A percentile compares a stretch with the other conserved stretches of the same genome.
phyloP scores from a whole-genome alignment of 2,888 invertebrate genomes.

The Acrocyrtus sp. region DNA sequence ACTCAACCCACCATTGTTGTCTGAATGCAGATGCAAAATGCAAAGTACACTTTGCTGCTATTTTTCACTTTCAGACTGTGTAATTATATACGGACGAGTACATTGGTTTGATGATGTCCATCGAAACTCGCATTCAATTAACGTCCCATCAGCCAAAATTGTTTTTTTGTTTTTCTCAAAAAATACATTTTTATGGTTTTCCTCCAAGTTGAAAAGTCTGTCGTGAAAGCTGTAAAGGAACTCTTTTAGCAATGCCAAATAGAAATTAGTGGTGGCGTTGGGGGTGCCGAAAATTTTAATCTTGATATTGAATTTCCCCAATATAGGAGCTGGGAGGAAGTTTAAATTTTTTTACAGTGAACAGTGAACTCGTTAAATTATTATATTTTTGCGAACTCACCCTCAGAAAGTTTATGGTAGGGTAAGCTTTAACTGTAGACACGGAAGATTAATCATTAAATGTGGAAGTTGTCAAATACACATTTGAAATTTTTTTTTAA shows the following conservation, averaged over 20 bases:
- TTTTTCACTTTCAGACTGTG: neutral
- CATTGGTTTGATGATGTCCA: too few relatives aligned
- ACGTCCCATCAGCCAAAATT: too few relatives aligned
- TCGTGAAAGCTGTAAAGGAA: neutral
- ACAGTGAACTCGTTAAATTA: too few relatives aligned
- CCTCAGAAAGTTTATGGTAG: too few relatives aligned
- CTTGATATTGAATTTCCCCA: neutral
- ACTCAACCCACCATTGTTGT: conserved; percentile 23
- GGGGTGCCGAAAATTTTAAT: neutral
- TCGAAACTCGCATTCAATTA: too few relatives aligned
- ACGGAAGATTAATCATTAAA: conserved; percentile 25
- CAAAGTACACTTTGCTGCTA: neutral
- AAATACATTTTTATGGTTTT: neutral
- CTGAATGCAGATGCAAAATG: neutral
- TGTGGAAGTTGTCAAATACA: neutral
- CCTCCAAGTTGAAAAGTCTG: neutral
- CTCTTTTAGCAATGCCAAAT: too few relatives aligned
- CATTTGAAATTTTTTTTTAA: neutral
- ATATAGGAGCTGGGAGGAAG: neutral
- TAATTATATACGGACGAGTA: neutral
- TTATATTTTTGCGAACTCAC: too few relatives aligned
- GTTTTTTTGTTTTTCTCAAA: neutral
- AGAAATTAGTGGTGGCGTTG: too few relatives aligned
- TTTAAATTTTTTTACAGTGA: too few relatives aligned
- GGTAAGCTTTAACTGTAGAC: neutral